Evolutionary conservation across 2,113 vertebrate genomes (phyloP), one percentile per base, ranked within the genome.

Genomic region (Oreochromis niloticus): DNA sequence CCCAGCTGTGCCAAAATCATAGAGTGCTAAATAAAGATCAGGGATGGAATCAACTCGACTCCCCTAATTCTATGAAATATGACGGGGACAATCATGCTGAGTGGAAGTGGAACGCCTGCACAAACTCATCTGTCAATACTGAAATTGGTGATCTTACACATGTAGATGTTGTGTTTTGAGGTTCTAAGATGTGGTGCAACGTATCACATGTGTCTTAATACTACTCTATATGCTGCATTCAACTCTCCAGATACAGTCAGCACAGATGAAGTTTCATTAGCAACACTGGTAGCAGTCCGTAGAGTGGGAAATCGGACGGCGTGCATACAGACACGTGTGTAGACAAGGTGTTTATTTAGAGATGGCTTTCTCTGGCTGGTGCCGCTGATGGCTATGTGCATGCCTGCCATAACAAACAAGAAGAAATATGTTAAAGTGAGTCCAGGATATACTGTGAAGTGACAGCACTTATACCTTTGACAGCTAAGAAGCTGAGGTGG

Each of bases 381-480:
- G 97, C 95, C 98, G 97, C 95, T 99, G 98, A 93, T 99, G 98
- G 85, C 97, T 98, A 89, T 99, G 98, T 3, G 98, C 97, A 7
- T 99, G 98, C 92, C 98, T 99, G 96, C 82, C 9, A 4, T 14
- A 78, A 52, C 7, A 90, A 39, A 57, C 84, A 36, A 86, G 19
- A 81, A 84, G 55, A 57, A 39, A n/a, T 3, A 36, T 2, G 11
- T 83, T 19, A 89, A 52, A 46, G 7, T 13, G 6, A 84, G 22
- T 12, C 30, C 32, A 82, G 46, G 56, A 48, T 2, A 16, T 13
- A 9, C 9, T n/a, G 10, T 54, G 24, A n/a, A 48, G 16, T 68
- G 39, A 14, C n/a, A 71, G 4, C 73, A 11, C 27, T 52, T 78
- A 16, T 24, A 43, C 16, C 10, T 13, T 17, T 27, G 24, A 43